phyloP scores from a whole-genome alignment of 2,797 vertebrate genomes.

The Tenualosa thibaudeaui region DNA sequence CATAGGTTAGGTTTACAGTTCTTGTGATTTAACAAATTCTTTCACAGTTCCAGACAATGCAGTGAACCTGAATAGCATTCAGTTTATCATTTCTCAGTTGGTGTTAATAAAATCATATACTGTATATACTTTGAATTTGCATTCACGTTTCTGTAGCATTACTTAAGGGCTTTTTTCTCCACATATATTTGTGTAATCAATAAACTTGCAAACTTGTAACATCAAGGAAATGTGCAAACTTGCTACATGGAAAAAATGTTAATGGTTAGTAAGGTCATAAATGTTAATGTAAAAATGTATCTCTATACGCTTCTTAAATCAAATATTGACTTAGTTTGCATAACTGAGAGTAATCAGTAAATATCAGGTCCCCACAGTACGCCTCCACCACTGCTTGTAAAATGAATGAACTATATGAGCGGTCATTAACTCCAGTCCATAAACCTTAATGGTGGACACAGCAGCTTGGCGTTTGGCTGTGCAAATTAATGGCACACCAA shows the following conservation, averaged over 20 bases:
- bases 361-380: not conserved
- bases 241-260: not conserved
- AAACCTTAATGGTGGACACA: conserved; percentile 20
- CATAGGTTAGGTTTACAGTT: not conserved
- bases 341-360: not conserved
- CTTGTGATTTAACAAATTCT: not conserved
- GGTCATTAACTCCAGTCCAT: conserved; percentile 6
- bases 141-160: not conserved
- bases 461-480: conserved; percentile 4
- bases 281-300: too few species aligned
- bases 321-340: not conserved
- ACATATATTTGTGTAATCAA: not conserved
- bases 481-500: not conserved
- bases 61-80: not conserved
- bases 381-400: conserved; percentile 1
- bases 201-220: not conserved
- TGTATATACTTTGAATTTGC: not conserved
- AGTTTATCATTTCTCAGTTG: not conserved
- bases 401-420: conserved; percentile 4
- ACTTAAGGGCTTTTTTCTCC: not conserved
- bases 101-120: not conserved
- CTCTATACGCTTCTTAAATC: not conserved
- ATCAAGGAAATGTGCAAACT: not conserved
- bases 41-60: not conserved
- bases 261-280: too few species aligned